Evolutionary conservation across 2,113 vertebrate genomes (phyloP).

Genomic region (Redunca redunca): DNA sequence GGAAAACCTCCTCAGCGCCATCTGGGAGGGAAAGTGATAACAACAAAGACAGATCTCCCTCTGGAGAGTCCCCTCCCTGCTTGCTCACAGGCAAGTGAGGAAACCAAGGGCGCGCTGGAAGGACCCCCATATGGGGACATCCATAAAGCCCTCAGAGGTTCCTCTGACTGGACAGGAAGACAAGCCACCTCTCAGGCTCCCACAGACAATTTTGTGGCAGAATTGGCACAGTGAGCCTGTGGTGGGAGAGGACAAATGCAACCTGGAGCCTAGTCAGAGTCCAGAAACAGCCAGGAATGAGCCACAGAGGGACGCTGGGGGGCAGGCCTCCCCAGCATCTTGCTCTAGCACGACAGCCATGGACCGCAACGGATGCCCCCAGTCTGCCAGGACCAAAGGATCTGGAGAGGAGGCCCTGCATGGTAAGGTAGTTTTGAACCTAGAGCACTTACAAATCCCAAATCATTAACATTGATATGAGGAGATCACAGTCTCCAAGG

Average conservation of each 20-base stretch:
- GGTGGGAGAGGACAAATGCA: not conserved
- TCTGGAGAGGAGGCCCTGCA: not conserved
- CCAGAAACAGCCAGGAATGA: not conserved
- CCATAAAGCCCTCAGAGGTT: not conserved
- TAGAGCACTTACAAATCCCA: not conserved
- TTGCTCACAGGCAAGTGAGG: not conserved
- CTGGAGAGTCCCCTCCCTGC: not conserved
- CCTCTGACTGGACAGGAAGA: not conserved
- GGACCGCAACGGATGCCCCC: not conserved
- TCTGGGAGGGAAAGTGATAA: not conserved
- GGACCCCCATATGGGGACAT: not conserved
- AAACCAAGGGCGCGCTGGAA: not conserved
- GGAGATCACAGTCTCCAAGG: not conserved
- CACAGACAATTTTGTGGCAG: not conserved
- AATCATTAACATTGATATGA: not conserved
- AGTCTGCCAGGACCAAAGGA: not conserved
- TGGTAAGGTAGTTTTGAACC: too few relatives aligned
- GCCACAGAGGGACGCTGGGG: not conserved
- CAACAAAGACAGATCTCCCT: not conserved
- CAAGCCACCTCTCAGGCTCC: not conserved
- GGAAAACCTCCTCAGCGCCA: not conserved
- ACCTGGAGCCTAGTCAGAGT: not conserved
- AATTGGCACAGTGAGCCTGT: not conserved
- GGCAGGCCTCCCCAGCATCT: not conserved
- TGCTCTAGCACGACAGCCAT: too few relatives aligned